Base-by-base conservation (phyloP, 2,797 vertebrate genomes). In the Odontamblyopus rebecca region DNA sequence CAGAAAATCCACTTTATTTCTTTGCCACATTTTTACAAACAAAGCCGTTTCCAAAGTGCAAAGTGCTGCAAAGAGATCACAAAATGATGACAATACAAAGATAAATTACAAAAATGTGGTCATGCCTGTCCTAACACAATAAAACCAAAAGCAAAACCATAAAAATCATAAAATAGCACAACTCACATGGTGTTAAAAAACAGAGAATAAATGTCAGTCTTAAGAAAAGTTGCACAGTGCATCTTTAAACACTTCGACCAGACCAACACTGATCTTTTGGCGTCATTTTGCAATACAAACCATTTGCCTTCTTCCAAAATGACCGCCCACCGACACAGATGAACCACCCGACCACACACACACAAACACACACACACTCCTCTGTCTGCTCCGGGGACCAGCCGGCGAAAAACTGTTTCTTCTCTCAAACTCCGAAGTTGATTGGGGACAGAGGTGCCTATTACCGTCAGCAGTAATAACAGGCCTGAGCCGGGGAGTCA, bases 401-500 rank as follows among this genome's bases (percentile, higher is more conserved):
- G 66, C 80, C 73, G 69, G 70, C 79, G 81, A 79, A 88, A 23
- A 89, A 89, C 61, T 35, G 66, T 88, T 83, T 79, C 85, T 85
- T 86, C 81, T 78, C 85, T 78, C 76, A 90, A 89, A 90, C 87
- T 87, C 81, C 83, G 89, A 88, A 80, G 67, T 78, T 90, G 88
- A 90, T 87, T 88, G 88, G 84, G 79, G 86, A 84, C 84, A 84
- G 80, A 90, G 86, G 89, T 86, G 80, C 83, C 82, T 76, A 92
- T 92, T 90, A 90, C 83, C 85, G 89, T 86, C 87, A 82, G 83
- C 75, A 81, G 83, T 92, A 92, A 92, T 92, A 76, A 88, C 61
- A 88, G 87, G 88, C 84, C 89, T 80, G 71, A 68, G 65, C 72
- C 63, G 76, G 82, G 79, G 71, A 70, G 86, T 87, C 85, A 86